A percentile compares a stretch with the other conserved stretches of the same genome.
phyloP scores from a whole-genome alignment of 2,797 vertebrate species.

The Sphenopsis melanotis region DNA sequence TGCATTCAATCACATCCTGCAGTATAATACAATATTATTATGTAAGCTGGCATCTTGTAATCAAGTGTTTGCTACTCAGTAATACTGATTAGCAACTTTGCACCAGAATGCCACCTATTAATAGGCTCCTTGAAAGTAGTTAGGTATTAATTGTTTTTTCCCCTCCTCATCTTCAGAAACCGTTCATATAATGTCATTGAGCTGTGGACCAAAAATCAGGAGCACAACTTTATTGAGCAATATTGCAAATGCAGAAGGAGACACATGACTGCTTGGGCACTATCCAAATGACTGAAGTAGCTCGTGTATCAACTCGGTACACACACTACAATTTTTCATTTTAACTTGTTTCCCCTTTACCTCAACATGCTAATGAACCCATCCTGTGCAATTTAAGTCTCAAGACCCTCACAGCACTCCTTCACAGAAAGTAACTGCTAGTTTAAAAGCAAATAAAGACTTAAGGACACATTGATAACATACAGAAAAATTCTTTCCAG shows the following conservation, averaged over 20 bases:
- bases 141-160: too few relatives aligned
- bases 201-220: background rate
- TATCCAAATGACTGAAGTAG: background rate
- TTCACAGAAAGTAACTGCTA: background rate
- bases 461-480: background rate
- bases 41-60: background rate
- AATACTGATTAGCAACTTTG: background rate
- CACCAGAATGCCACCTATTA: background rate
- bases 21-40: background rate
- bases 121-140: background rate
- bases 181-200: background rate
- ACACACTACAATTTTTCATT: background rate
- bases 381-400: background rate
- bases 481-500: background rate
- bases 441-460: background rate
- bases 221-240: background rate
- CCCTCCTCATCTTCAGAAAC: background rate
- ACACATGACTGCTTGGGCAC: background rate
- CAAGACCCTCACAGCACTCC: background rate
- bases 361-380: accelerated
- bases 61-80: background rate
- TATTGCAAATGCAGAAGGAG: background rate
- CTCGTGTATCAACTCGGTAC: background rate
- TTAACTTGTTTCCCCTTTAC: background rate
- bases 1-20: background rate